These are phyloP conservation scores for Telenomus remus DNA, from an alignment of 1,140 invertebrate genomes.

Conservation along the genomic window DNA sequence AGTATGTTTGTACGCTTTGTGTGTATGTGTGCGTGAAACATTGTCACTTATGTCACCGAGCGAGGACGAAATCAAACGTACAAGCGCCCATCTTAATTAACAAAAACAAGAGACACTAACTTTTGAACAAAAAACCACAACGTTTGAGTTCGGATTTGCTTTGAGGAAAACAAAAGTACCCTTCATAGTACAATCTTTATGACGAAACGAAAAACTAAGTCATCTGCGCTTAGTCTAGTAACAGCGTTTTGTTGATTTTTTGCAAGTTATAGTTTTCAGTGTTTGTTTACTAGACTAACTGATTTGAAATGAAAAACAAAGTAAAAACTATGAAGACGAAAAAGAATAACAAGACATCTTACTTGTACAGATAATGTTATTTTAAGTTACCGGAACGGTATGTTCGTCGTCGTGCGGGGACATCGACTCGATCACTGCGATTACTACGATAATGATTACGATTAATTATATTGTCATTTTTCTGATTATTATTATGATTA, in stretches of 20 bases:
- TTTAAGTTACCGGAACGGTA: slow-evolving; percentile 45
- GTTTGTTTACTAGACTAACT: neutral
- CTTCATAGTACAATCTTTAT: too few species aligned
- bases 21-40: slow-evolving; percentile 49
- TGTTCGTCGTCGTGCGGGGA: slow-evolving; percentile 55
- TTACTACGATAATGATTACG: slow-evolving; percentile 63
- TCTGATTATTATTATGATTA: slow-evolving; percentile 59
- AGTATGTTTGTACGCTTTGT: slow-evolving; percentile 52
- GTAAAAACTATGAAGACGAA: neutral
- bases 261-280: neutral
- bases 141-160: too few species aligned
- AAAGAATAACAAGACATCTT: neutral
- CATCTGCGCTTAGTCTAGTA: too few species aligned
- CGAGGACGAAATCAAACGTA: neutral
- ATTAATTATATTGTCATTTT: slow-evolving; percentile 54
- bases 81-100: too few species aligned
- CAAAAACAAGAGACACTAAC: too few species aligned
- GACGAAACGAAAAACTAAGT: too few species aligned
- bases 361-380: slow-evolving; percentile 40
- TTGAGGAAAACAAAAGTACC: too few species aligned
- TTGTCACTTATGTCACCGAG: slow-evolving; percentile 30
- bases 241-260: too few species aligned
- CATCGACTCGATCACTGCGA: slow-evolving; percentile 62
- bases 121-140: too few species aligned
- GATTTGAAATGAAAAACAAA: neutral